These are phyloP conservation scores for Corynorhinus townsendii DNA, from an alignment of 2,113 vertebrate species.

Conservation along the genomic window DNA sequence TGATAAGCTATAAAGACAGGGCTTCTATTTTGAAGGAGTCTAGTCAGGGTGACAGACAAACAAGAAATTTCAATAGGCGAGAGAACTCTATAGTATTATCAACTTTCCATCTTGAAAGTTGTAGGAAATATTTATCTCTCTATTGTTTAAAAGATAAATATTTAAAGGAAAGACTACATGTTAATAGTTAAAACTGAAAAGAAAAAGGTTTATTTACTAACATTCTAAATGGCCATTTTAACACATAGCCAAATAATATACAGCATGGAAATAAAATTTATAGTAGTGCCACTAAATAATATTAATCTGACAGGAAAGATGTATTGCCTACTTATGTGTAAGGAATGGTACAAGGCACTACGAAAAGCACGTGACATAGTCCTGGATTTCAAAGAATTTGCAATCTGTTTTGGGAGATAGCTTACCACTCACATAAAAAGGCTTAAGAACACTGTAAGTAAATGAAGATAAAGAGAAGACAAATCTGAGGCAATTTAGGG, in stretches of 20 bases:
- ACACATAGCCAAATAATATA: neutral
- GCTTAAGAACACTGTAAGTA: neutral
- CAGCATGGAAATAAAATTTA: neutral
- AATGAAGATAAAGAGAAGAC: slow-evolving; percentile 25
- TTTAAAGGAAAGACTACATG: slow-evolving; percentile 12
- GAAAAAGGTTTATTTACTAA: slow-evolving; percentile 18
- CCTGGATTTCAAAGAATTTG: slow-evolving; percentile 8
- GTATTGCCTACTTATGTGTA: neutral
- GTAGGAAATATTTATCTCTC: neutral
- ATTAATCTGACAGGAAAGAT: neutral
- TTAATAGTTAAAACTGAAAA: slow-evolving; percentile 33
- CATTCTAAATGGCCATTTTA: neutral
- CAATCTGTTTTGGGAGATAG: neutral
- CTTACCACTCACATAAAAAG: neutral
- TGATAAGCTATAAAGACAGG: neutral
- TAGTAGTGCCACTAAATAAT: neutral
- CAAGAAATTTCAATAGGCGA: neutral
- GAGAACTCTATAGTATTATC: neutral
- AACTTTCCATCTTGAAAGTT: neutral
- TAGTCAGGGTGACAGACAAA: neutral
- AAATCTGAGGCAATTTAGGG: neutral
- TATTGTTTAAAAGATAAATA: slow-evolving; percentile 27
- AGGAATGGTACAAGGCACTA: neutral
- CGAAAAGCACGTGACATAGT: neutral
- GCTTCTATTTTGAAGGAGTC: slow-evolving; percentile 20